Evolutionary conservation across 2,113 vertebrate species (phyloP).

Genomic region (Onychostruthus taczanowskii): DNA sequence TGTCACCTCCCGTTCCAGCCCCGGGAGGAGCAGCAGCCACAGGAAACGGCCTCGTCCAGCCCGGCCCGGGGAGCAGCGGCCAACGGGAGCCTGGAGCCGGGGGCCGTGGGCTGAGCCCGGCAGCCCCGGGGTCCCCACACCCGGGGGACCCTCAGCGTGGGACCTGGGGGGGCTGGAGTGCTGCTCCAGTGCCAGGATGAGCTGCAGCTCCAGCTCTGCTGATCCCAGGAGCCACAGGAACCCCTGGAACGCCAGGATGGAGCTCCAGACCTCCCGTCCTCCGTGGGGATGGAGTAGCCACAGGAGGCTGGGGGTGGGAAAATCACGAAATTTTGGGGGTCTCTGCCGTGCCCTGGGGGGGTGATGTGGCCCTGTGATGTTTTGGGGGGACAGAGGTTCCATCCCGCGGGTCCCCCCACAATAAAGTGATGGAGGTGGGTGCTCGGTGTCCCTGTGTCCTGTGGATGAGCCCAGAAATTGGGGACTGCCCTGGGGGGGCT

Average conservation of each 20-base stretch:
- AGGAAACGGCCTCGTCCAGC: neutral
- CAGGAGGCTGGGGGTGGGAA: neutral
- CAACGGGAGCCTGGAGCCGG: slow-evolving; percentile 69
- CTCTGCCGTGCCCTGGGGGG: rapidly evolving
- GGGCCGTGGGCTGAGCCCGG: slow-evolving; percentile 54
- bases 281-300: rapidly evolving
- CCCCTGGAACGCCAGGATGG: rapidly evolving
- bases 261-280: neutral
- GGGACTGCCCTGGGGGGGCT: neutral
- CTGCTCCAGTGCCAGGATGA: rapidly evolving
- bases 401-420: rapidly evolving
- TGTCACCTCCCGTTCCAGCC: slow-evolving; percentile 8
- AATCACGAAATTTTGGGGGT: rapidly evolving
- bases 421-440: neutral
- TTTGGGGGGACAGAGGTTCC: neutral
- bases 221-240: neutral
- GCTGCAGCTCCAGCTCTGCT: rapidly evolving
- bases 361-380: neutral
- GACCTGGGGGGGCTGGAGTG: rapidly evolving
- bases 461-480: neutral
- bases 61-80: neutral
- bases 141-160: neutral
- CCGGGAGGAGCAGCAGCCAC: neutral
- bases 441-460: neutral
- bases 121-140: neutral